A percentile compares a stretch with the other conserved stretches of the same genome.
Conservation (phyloP, 2,797 vertebrate species). For the Gymnoscopelus microlampas region DNA sequence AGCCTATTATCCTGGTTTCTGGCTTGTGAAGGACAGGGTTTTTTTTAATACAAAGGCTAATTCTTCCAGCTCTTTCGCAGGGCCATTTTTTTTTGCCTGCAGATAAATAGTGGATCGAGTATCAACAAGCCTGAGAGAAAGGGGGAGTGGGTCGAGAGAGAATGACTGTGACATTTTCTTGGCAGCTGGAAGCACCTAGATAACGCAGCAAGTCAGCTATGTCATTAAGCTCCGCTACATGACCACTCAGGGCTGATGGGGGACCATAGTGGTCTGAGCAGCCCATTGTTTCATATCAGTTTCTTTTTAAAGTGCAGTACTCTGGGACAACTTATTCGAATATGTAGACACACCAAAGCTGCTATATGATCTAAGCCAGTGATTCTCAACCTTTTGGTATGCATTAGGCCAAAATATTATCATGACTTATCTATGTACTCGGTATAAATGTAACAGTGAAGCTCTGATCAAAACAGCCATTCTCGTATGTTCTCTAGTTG, state of each 20-base stretch:
- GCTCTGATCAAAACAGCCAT: too few relatives aligned
- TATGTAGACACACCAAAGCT: too few relatives aligned
- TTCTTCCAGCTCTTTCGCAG: constrained; percentile 37
- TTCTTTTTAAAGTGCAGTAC: too few relatives aligned
- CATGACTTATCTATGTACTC: too few relatives aligned
- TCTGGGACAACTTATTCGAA: too few relatives aligned
- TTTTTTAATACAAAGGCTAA: constrained; percentile 21
- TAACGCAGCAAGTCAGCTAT: constrained; percentile 28
- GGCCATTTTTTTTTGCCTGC: constrained; percentile 37
- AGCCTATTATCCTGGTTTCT: constrained; percentile 17
- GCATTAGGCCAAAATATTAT: too few relatives aligned
- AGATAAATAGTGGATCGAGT: constrained; percentile 68
- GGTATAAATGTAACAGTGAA: too few relatives aligned
- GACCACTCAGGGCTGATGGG: constrained; percentile 16
- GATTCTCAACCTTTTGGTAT: too few relatives aligned
- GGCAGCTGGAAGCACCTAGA: constrained; percentile 48
- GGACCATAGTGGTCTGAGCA: constrained; percentile 17
- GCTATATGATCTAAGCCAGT: too few relatives aligned
- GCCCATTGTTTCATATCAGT: too few relatives aligned
- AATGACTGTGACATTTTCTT: constrained; percentile 40
- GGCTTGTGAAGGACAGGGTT: constrained; percentile 15
- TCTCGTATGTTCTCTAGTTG: too few relatives aligned
- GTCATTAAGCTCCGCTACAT: constrained; percentile 28
- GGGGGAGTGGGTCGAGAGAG: constrained; percentile 10
- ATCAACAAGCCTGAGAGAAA: constrained; percentile 67